Conservation (phyloP, 2,113 vertebrate genomes). For the Hymenochirus boettgeri region DNA sequence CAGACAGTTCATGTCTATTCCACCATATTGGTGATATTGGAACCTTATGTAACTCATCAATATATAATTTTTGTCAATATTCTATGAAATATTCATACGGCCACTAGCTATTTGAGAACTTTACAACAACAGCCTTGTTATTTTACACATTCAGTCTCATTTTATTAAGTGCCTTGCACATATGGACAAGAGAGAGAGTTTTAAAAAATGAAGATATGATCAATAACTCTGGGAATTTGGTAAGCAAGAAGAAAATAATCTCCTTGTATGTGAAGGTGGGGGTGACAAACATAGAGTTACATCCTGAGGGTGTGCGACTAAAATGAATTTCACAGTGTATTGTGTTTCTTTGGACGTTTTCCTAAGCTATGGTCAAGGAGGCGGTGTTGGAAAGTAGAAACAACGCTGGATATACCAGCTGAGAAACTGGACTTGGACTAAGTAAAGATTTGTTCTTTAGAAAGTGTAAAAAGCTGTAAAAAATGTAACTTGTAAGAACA, state of each 20-base stretch:
- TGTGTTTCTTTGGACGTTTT: constrained; percentile 22
- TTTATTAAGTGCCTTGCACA: constrained; percentile 56
- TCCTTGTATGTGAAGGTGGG: constrained; percentile 38
- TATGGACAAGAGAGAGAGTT: constrained; percentile 48
- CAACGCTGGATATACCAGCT: background rate
- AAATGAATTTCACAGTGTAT: constrained; percentile 45
- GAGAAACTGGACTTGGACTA: too few species aligned
- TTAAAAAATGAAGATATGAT: constrained; percentile 41
- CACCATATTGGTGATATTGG: constrained; percentile 46
- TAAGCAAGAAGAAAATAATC: constrained; percentile 8
- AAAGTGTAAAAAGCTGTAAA: too few species aligned
- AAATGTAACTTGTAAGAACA: too few species aligned
- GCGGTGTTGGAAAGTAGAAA: background rate
- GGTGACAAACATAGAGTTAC: background rate
- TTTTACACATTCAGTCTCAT: constrained; percentile 60
- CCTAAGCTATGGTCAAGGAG: background rate
- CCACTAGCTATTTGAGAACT: constrained; percentile 56
- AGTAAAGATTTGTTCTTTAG: too few species aligned
- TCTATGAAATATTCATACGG: constrained; percentile 61
- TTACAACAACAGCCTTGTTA: constrained; percentile 61
- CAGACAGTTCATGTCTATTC: constrained; percentile 34
- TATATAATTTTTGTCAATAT: constrained; percentile 59
- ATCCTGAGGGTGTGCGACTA: constrained; percentile 13
- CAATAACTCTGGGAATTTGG: constrained; percentile 18
- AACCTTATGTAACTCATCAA: constrained; percentile 48